Base-by-base conservation (phyloP, 2,888 invertebrate species). In the Amphimallon solstitiale region DNA sequence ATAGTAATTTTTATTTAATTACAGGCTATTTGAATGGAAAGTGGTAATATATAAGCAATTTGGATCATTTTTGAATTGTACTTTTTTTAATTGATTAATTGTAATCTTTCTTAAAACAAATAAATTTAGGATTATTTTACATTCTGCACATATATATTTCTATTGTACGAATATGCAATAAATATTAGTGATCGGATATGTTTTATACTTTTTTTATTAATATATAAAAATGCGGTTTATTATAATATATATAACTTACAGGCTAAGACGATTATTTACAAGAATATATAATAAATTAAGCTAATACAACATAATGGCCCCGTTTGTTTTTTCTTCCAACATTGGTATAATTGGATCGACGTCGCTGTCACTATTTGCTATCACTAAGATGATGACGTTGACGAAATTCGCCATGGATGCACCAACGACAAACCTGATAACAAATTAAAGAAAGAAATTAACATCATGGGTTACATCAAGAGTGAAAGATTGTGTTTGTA, bases 301-400 rank as follows among this genome's bases (percentile, higher is more conserved):
- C 71, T 82, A 93, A 78, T 93, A 93, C 71, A 93, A 83, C 92
- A 94, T 92, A 77, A 94, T 94, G 76, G 93, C 93, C 66, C 93
- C 93, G 72, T 92, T 92, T 67, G 90, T 88, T 80, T 92, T 92
- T 80, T 92, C 92, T 76, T 92, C 91, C 62, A 89, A 84, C 49
- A 89, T 90, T 21, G 90, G 92, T 68, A 88, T 88, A 34, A 87
- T 85, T 43, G 88, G 87, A 78, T 88, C 90, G 9, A 85, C 84
- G 72, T 89, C 89, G 17, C 88, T 84, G 85, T 91, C 91, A 45
- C 88, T 87, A 70, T 90, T 90, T 10, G 92, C 92, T 71, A 92
- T 87, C 66, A 89, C 86, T 14, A 94, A 85, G 70, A 93, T 86
- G 2, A 91, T 85, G 71, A 92, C 87, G 83, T 93, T 94, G 54